Conservation (phyloP, 2,113 vertebrate genomes). For the Nematolebias whitei region DNA sequence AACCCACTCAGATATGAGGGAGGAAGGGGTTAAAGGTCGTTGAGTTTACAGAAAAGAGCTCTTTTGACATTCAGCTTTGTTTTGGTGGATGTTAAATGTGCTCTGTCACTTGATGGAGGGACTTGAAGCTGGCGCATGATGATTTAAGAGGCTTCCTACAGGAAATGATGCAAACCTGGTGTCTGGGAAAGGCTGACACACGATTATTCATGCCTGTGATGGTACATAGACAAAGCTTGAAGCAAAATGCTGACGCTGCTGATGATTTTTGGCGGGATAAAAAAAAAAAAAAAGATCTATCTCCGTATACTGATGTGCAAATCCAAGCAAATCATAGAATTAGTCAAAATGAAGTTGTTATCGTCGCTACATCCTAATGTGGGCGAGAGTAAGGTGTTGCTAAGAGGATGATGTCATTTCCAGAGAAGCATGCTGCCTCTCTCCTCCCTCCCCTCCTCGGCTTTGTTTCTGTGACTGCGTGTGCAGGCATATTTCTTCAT, state of each 20-base stretch:
- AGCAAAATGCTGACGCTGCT: conserved; percentile 55
- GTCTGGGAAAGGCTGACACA: conserved; percentile 63
- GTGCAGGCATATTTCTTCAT: conserved; percentile 38
- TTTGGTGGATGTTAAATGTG: conserved; percentile 9
- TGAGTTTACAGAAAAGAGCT: not conserved
- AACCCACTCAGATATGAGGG: not conserved
- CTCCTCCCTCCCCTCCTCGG: conserved; percentile 19
- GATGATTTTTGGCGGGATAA: conserved; percentile 56
- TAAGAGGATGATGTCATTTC: conserved; percentile 57
- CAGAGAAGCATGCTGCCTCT: conserved; percentile 33
- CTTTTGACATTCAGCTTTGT: not conserved
- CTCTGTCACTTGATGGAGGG: conserved; percentile 54
- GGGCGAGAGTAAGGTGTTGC: conserved; percentile 52
- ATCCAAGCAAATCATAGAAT: conserved; percentile 53
- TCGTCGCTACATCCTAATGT: conserved; percentile 44
- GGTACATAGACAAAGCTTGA: conserved; percentile 47
- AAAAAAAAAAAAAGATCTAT: conserved; percentile 28
- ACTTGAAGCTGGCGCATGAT: conserved; percentile 55
- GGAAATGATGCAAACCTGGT: conserved; percentile 61
- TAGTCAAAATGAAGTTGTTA: conserved; percentile 53
- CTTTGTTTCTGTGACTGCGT: conserved; percentile 21
- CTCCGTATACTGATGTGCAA: conserved; percentile 31
- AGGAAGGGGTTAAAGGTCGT: conserved; percentile 3
- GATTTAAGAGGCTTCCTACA: conserved; percentile 57
- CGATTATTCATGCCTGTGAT: conserved; percentile 60